A percentile compares a stretch with the other conserved stretches of the same genome.
Evolutionary conservation across 2,888 invertebrate species (phyloP).

Genomic region (Germaria angustata): DNA sequence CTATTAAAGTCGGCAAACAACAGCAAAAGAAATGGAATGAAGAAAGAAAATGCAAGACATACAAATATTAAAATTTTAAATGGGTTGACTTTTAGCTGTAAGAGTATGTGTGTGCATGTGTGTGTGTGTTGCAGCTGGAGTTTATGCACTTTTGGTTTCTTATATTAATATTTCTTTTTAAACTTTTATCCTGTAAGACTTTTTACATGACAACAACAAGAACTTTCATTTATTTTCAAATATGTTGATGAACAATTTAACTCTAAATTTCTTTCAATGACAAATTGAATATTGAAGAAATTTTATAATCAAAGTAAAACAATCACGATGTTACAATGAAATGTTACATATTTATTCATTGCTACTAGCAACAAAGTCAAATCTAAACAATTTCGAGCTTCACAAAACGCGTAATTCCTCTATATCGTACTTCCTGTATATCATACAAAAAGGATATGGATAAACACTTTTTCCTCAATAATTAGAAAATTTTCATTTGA

Average conservation of each 20-base stretch:
- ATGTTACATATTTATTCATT: too few species aligned
- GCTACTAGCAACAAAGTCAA: too few species aligned
- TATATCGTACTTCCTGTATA: too few species aligned
- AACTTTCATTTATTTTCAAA: not conserved
- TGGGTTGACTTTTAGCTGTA: not conserved
- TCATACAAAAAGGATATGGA: too few species aligned
- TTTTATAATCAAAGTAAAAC: too few species aligned
- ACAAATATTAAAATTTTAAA: slow-evolving; percentile 20
- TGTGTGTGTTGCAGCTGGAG: not conserved
- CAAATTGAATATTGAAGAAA: not conserved
- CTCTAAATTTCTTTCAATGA: not conserved
- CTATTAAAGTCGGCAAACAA: slow-evolving; percentile 25
- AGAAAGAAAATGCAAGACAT: not conserved
- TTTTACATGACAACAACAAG: not conserved
- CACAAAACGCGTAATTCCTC: too few species aligned
- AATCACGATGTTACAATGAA: too few species aligned
- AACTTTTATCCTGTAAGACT: too few species aligned
- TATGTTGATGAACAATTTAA: not conserved
- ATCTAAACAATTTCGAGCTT: too few species aligned
- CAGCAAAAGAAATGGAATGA: not conserved
- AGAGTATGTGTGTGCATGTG: not conserved
- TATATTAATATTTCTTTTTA: not conserved
- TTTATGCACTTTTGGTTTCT: not conserved
- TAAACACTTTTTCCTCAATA: too few species aligned
- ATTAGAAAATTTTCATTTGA: too few species aligned